Percentiles rank a stretch among this genome's conserved stretches.
Conservation (phyloP, 2,113 vertebrate genomes). For the Acrocephalus kingi region DNA sequence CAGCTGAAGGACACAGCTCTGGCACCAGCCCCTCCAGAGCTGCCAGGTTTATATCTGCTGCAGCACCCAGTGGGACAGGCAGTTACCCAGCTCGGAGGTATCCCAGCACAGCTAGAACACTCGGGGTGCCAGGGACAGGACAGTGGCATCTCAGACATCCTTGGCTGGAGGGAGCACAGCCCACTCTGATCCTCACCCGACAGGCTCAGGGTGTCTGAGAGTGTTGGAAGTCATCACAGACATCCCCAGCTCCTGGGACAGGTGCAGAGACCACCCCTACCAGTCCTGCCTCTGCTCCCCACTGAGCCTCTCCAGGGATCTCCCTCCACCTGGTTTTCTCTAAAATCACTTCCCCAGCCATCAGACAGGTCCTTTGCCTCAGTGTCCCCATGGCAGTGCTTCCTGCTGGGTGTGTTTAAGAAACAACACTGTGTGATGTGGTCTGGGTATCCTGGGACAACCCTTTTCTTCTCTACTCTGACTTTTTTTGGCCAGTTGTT, state of each 20-base stretch:
- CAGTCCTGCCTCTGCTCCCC: not conserved
- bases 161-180: not conserved
- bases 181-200: rapidly evolving
- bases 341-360: not conserved
- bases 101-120: rapidly evolving
- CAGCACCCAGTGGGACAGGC: rapidly evolving
- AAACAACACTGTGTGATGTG: not conserved
- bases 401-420: not conserved
- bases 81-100: not conserved
- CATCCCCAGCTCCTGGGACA: rapidly evolving
- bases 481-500: not conserved
- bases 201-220: not conserved
- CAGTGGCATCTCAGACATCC: not conserved
- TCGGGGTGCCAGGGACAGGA: rapidly evolving
- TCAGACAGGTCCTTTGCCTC: not conserved
- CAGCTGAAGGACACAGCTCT: not conserved
- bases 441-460: not conserved
- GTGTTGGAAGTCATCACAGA: not conserved
- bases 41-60: not conserved
- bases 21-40: not conserved
- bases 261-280: not conserved
- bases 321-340: not conserved
- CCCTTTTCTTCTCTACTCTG: not conserved
- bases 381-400: not conserved
- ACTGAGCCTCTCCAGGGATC: rapidly evolving